phyloP scores from a whole-genome alignment of 1,140 invertebrate genomes.

The Atopsyche davidsoni region DNA sequence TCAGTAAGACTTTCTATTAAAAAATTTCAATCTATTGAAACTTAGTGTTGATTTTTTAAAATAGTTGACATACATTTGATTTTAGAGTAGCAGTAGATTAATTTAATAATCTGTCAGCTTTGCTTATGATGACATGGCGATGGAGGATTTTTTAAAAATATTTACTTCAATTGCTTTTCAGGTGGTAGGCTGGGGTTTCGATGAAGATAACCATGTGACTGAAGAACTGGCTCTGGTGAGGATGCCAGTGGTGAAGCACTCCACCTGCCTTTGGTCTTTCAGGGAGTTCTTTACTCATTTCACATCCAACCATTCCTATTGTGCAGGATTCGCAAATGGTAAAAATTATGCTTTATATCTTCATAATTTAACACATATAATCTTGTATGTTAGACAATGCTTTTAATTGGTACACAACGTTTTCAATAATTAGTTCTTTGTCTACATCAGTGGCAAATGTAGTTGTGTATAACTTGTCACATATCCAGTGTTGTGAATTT shows the following conservation, averaged over 20 bases:
- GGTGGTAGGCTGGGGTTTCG: constrained; percentile 62
- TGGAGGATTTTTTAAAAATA: neutral
- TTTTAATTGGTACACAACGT: neutral
- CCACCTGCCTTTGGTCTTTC: constrained; percentile 51
- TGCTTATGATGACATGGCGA: neutral
- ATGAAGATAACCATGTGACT: constrained; percentile 47
- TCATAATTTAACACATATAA: neutral
- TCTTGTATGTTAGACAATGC: neutral
- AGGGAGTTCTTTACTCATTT: constrained; percentile 49
- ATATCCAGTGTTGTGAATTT: too few relatives aligned
- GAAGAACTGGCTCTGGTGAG: constrained; percentile 49
- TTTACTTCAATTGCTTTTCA: constrained; percentile 29
- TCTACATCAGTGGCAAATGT: too few relatives aligned
- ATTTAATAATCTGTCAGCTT: neutral
- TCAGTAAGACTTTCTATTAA: constrained; percentile 34
- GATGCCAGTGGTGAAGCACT: constrained; percentile 49
- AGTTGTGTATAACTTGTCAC: too few relatives aligned
- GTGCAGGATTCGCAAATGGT: constrained; percentile 56
- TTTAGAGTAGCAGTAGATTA: neutral
- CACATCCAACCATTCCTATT: constrained; percentile 55
- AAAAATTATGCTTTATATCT: constrained; percentile 13
- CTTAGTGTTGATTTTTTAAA: neutral
- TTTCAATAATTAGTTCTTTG: neutral
- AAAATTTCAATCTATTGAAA: neutral
- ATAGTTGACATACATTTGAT: neutral